Base-by-base conservation (phyloP, 2,888 invertebrate genomes). In the Cryptus armator region DNA sequence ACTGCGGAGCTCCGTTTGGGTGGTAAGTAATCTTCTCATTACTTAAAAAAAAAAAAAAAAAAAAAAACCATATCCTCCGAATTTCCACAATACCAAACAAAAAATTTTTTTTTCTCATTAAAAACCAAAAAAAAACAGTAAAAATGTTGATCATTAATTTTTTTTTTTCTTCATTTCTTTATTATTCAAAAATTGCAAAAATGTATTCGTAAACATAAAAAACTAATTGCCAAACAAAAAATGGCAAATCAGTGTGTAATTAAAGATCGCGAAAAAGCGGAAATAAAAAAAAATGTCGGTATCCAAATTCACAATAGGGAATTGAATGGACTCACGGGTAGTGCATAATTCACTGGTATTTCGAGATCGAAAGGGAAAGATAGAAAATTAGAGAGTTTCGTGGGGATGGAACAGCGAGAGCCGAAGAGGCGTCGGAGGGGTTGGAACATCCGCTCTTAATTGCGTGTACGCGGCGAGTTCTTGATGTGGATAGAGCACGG, bases 1-100 rank as follows among this genome's bases (percentile, higher is more conserved):
- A 96, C 96, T 0, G 96, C 97, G 1, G 97, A 98, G 93, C 95
- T 97, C 70, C 95, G 97, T 89, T 95, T 98, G 91, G 97, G 98
- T 88, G 97, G 97, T 97, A 94, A 95, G 95, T 91, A 12, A 48
- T 12, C 24, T 24, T 24, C 24, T 24, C 24, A 2, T 24, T 3
- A 24, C 37, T 62, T 46, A 56, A 9, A 0, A 2, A 9, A 56
- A 1, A 16, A 9, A 56, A 56, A 9, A 0, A 2, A 9, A 56
- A 1, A 16, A 9, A 56, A 24, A 6, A 19, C 6, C n/a, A 16
- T 3, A 56, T 56, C 19, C 0, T 56, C 6, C 16, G 1, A 29
- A 53, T 5, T 51, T 44, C 46, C 12, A 48, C 1, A 9, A 48
- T 46, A 14, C n/a, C 48, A n/a, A 48, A 12, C n/a, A 48, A 48